Evolutionary conservation across 1,140 invertebrate species (phyloP).

Genomic region (Helicorthomorpha holstii): DNA sequence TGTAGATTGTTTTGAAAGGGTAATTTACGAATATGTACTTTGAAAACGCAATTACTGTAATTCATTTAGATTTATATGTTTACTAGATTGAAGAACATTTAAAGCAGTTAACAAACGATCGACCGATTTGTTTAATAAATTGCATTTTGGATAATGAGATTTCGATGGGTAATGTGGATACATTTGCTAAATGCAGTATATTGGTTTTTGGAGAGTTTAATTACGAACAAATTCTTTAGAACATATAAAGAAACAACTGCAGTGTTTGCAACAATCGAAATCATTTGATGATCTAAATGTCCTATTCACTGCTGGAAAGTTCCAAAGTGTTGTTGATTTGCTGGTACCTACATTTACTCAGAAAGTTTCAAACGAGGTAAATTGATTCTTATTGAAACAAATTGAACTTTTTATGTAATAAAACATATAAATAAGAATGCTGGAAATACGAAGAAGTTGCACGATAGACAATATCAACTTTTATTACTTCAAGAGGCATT

Average conservation of each 20-base stretch:
- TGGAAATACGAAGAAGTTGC: background rate
- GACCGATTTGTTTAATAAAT: background rate
- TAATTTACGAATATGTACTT: slow-evolving; percentile 10
- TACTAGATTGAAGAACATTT: background rate
- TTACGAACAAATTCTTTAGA: slow-evolving; percentile 19
- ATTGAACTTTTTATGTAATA: background rate
- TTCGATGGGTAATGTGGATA: background rate
- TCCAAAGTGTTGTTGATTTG: slow-evolving; percentile 24
- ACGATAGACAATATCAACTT: slow-evolving; percentile 31
- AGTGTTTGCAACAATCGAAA: slow-evolving; percentile 23
- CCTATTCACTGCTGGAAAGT: slow-evolving; percentile 22
- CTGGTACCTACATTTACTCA: slow-evolving; percentile 20
- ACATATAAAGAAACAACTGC: slow-evolving; percentile 17
- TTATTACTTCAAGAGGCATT: slow-evolving; percentile 51
- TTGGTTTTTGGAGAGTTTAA: slow-evolving; percentile 18
- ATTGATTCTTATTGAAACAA: background rate
- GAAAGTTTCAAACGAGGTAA: background rate
- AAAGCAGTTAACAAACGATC: no score
- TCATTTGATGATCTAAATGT: slow-evolving; percentile 27
- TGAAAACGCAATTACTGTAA: background rate
- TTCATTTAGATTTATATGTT: background rate
- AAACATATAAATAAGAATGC: background rate
- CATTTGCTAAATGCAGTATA: slow-evolving; percentile 3
- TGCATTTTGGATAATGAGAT: background rate
- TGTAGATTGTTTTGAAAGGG: slow-evolving; percentile 18